Conservation (phyloP, 2,888 invertebrate genomes). For the Lasioglossum oenotherae region DNA sequence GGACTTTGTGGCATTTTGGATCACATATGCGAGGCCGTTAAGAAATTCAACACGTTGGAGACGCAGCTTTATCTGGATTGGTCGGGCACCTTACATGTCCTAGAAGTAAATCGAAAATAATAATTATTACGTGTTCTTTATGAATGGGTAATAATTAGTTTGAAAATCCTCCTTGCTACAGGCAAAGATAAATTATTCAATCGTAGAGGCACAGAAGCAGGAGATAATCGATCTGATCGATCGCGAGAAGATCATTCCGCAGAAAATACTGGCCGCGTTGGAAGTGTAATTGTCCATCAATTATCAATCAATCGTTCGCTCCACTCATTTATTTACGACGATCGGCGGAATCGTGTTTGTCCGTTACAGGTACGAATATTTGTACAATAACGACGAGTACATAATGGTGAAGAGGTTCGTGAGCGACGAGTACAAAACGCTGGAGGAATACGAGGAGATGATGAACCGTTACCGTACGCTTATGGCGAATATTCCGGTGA, state of each 20-base stretch:
- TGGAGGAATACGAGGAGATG: slow-evolving; percentile 88
- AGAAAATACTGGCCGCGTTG: slow-evolving; percentile 90
- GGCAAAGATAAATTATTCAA: slow-evolving; percentile 87
- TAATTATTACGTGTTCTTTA: not conserved
- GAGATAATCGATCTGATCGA: slow-evolving; percentile 88
- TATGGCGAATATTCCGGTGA: slow-evolving; percentile 87
- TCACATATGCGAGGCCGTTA: slow-evolving; percentile 90
- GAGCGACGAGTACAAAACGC: slow-evolving; percentile 86
- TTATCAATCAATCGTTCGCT: slow-evolving; percentile 12
- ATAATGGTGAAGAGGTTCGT: slow-evolving; percentile 88
- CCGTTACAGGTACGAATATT: slow-evolving; percentile 70
- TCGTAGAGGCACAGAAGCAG: slow-evolving; percentile 88
- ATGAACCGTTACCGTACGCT: slow-evolving; percentile 87
- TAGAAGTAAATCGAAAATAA: slow-evolving; percentile 70
- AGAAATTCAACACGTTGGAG: slow-evolving; percentile 92
- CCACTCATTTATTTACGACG: not conserved
- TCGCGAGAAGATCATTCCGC: slow-evolving; percentile 90
- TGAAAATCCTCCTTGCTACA: slow-evolving; percentile 30
- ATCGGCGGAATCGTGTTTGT: not conserved
- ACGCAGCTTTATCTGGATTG: slow-evolving; percentile 87
- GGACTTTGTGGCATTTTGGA: slow-evolving; percentile 90
- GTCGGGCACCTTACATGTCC: slow-evolving; percentile 65
- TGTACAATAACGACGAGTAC: slow-evolving; percentile 77
- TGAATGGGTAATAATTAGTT: not conserved
- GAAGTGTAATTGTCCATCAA: slow-evolving; percentile 53